Percentiles rank a stretch among this genome's conserved stretches.
Conservation (phyloP, 2,113 vertebrate species). For the Callopanchax toddi region DNA sequence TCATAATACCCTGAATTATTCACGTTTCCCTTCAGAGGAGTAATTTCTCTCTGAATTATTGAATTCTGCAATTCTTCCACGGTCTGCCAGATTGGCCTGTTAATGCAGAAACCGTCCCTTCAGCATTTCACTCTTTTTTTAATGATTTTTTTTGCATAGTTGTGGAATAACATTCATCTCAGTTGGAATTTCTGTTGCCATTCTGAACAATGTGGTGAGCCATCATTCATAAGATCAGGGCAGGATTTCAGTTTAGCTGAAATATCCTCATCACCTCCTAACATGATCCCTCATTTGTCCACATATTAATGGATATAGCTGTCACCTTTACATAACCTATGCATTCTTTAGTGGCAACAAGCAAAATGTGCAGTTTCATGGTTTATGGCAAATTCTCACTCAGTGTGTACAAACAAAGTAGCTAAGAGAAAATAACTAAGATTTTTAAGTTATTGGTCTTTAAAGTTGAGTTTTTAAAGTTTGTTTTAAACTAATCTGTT, state of each 20-base stretch:
- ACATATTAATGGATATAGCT: too few relatives aligned
- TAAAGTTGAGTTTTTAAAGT: too few relatives aligned
- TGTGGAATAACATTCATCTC: slow-evolving; percentile 6
- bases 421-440: too few relatives aligned
- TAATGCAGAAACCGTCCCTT: slow-evolving; percentile 50
- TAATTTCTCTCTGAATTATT: slow-evolving; percentile 83
- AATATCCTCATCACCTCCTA: slow-evolving; percentile 5
- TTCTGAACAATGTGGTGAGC: slow-evolving; percentile 41
- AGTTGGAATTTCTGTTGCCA: slow-evolving; percentile 18
- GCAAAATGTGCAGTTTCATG: too few relatives aligned
- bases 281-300: too few relatives aligned
- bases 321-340: too few relatives aligned
- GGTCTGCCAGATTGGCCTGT: slow-evolving; percentile 64
- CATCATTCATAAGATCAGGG: slow-evolving; percentile 25
- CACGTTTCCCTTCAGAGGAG: slow-evolving; percentile 69
- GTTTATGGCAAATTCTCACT: too few relatives aligned
- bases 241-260: slow-evolving; percentile 20
- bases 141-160: slow-evolving; percentile 20
- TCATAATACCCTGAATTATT: slow-evolving; percentile 84
- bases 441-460: too few relatives aligned
- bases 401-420: too few relatives aligned
- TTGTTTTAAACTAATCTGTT: too few relatives aligned
- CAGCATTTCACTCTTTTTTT: slow-evolving; percentile 38
- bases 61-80: slow-evolving; percentile 69
- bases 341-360: too few relatives aligned